Percentiles rank a stretch among this genome's conserved stretches.
Evolutionary conservation across 2,113 vertebrate genomes (phyloP).

Genomic region (Clarias magur): DNA sequence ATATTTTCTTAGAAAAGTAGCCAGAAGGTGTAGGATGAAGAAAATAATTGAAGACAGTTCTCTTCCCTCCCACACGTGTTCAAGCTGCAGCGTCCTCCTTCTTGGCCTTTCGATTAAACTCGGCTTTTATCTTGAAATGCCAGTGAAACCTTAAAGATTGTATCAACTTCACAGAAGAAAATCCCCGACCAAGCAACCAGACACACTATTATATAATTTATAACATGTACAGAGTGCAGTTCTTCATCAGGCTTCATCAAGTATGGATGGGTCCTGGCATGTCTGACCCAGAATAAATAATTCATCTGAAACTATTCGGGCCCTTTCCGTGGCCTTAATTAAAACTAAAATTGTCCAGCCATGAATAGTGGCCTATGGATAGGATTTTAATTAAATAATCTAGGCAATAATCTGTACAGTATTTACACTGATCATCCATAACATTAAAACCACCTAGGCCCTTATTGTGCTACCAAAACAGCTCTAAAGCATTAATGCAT

Average conservation of each 20-base stretch:
- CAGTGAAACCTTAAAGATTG: neutral
- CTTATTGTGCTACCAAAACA: too few species aligned
- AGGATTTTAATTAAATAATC: neutral
- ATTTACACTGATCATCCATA: neutral
- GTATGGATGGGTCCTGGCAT: neutral
- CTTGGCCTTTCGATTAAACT: neutral
- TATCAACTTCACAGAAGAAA: neutral
- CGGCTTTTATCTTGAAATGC: conserved; percentile 17
- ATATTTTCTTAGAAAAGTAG: neutral
- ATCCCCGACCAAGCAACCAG: neutral
- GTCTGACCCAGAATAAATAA: neutral
- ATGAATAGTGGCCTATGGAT: neutral
- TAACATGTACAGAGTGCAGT: neutral
- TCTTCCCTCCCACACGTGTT: neutral
- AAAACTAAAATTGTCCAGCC: neutral
- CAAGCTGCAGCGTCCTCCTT: neutral
- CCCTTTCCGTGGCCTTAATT: neutral
- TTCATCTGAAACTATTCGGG: neutral
- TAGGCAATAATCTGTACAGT: neutral
- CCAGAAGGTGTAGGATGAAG: neutral
- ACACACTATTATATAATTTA: neutral
- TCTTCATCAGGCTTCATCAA: neutral
- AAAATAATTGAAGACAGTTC: neutral
- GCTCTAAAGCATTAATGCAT: too few species aligned
- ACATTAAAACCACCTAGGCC: too few species aligned